Evolutionary conservation across 2,888 invertebrate species (phyloP).

Genomic region (Tricholauxania praeusta): DNA sequence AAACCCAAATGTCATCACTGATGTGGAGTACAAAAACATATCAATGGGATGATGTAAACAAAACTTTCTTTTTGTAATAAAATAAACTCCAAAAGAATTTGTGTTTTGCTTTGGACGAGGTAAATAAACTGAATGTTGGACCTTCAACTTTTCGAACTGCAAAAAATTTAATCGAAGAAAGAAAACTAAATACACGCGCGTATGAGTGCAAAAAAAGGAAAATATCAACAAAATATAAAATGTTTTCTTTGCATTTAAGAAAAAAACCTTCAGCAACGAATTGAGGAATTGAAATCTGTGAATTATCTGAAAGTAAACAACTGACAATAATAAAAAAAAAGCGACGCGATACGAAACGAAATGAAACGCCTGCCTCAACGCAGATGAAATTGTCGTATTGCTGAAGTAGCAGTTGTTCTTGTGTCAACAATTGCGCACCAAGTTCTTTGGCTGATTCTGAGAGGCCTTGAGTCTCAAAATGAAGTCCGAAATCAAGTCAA

Average conservation of each 20-base stretch:
- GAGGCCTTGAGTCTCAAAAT: conserved; percentile 40
- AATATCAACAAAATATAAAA: background rate
- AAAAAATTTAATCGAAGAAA: conserved; percentile 36
- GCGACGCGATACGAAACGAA: conserved; percentile 4
- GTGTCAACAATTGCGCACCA: conserved; percentile 32
- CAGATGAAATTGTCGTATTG: conserved; percentile 24
- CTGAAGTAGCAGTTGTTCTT: background rate
- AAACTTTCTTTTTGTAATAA: too few relatives aligned
- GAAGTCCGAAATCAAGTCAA: conserved; percentile 27
- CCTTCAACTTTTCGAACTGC: conserved; percentile 47
- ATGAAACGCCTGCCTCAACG: conserved; percentile 28
- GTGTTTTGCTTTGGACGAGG: conserved; percentile 2
- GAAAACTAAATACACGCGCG: conserved; percentile 27
- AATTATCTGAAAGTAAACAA: conserved; percentile 40
- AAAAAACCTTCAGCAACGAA: conserved; percentile 5
- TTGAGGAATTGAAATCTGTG: conserved; percentile 24
- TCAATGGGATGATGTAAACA: too few relatives aligned
- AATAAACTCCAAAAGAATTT: too few relatives aligned
- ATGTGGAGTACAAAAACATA: too few relatives aligned
- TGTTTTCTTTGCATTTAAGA: background rate
- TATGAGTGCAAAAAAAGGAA: conserved; percentile 1
- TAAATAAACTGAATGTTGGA: conserved; percentile 39
- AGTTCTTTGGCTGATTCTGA: conserved; percentile 43
- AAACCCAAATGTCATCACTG: too few relatives aligned
- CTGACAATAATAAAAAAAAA: conserved; percentile 12